phyloP scores from a whole-genome alignment of 2,113 vertebrate species.

The Phylloscopus trochiloides region DNA sequence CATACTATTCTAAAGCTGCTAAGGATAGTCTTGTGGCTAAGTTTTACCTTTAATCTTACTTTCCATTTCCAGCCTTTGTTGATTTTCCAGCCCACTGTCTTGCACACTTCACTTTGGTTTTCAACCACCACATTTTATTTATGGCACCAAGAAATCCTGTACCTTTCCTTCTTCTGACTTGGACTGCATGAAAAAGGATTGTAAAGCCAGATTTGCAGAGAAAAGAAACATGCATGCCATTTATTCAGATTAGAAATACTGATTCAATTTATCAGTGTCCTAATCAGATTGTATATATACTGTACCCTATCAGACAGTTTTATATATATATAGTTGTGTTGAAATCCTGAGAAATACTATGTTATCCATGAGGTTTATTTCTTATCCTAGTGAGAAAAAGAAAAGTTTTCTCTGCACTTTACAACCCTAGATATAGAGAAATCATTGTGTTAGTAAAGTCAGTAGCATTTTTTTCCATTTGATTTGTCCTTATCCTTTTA shows the following conservation, averaged over 20 bases:
- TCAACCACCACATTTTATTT: constrained; percentile 44
- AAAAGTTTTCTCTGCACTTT: constrained; percentile 19
- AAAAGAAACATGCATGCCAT: background rate
- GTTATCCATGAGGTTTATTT: constrained; percentile 16
- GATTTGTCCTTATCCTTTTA: constrained; percentile 13
- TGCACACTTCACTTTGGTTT: constrained; percentile 53
- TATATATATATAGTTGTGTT: background rate
- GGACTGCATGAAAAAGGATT: background rate
- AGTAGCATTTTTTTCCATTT: background rate
- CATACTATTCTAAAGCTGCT: constrained; percentile 62
- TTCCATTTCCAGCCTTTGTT: constrained; percentile 67
- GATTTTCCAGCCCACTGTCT: constrained; percentile 63
- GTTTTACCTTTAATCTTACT: constrained; percentile 64
- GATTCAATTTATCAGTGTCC: constrained; percentile 6
- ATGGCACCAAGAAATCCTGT: constrained; percentile 18
- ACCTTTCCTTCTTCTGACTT: background rate
- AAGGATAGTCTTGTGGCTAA: constrained; percentile 41
- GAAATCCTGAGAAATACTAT: background rate
- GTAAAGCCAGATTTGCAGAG: background rate
- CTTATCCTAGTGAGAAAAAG: constrained; percentile 24
- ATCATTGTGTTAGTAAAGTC: background rate
- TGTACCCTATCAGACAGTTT: background rate
- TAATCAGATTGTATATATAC: background rate
- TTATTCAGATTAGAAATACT: constrained; percentile 34
- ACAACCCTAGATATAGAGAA: background rate